Conservation (phyloP, 2,113 vertebrate genomes). For the Falcunculus frontatus region DNA sequence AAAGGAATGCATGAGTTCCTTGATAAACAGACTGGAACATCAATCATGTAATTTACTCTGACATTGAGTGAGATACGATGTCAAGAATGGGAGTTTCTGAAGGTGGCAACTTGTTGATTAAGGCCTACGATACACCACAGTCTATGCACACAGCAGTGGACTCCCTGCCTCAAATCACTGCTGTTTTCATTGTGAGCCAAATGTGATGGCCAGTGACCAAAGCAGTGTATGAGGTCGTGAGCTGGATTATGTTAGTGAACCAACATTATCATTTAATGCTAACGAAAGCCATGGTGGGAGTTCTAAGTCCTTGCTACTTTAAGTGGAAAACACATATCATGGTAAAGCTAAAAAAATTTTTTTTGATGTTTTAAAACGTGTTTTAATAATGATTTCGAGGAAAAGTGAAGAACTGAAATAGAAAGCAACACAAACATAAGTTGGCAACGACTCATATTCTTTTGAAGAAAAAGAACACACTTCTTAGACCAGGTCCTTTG, state of each 20-base stretch:
- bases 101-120: constrained; percentile 18
- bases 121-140: background rate
- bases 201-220: background rate
- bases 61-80: constrained; percentile 5
- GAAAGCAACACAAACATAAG: background rate
- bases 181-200: background rate
- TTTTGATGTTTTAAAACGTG: background rate
- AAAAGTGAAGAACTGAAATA: background rate
- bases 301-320: background rate
- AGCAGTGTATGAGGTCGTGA: background rate
- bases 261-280: background rate
- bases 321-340: background rate
- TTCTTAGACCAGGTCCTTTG: background rate
- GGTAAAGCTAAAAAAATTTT: background rate
- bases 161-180: background rate
- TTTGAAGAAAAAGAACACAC: background rate
- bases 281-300: background rate
- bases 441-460: background rate
- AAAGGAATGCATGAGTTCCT: background rate
- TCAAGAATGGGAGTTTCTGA: constrained; percentile 4
- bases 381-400: background rate
- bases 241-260: background rate
- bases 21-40: constrained; percentile 27
- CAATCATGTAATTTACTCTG: constrained; percentile 61
- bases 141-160: background rate